Conservation (phyloP, 92 coral and sea anemone genomes). For the Pocillopora grandis region DNA sequence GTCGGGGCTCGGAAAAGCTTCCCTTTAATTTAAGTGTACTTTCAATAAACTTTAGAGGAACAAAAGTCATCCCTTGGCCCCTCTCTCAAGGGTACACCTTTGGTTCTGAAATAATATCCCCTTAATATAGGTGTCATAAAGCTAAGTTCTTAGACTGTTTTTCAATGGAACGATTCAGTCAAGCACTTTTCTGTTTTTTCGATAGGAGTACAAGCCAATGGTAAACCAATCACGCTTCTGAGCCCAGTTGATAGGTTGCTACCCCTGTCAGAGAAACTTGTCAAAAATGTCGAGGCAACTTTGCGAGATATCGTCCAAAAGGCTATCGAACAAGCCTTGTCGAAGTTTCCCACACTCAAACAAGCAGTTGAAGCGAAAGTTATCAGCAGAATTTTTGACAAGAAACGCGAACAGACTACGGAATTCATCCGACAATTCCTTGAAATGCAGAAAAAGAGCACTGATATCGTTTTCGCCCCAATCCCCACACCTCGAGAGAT, state of each 20-base stretch:
- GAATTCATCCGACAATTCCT: conserved; percentile 65
- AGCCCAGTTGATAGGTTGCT: conserved; percentile 65
- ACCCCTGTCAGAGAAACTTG: conserved; percentile 50
- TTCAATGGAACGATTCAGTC: neutral
- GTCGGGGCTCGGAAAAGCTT: no score
- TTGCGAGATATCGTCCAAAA: conserved; percentile 56
- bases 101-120: no score
- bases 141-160: no score
- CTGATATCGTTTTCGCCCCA: conserved; percentile 45
- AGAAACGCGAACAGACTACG: conserved; percentile 59
- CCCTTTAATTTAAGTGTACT: no score
- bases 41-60: no score
- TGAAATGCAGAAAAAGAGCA: conserved; percentile 78
- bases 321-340: conserved; percentile 45
- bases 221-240: neutral
- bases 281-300: conserved; percentile 54
- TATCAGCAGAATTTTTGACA: conserved; percentile 55
- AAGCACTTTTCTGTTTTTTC: no score
- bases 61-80: no score
- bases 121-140: no score
- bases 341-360: conserved; percentile 56
- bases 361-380: conserved; percentile 60
- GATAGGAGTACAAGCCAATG: neutral
- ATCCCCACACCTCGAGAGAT: conserved; percentile 64
- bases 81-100: no score